These are phyloP conservation scores for Conistra vaccinii DNA, from an alignment of 2,888 invertebrate species.

Conservation along the genomic window DNA sequence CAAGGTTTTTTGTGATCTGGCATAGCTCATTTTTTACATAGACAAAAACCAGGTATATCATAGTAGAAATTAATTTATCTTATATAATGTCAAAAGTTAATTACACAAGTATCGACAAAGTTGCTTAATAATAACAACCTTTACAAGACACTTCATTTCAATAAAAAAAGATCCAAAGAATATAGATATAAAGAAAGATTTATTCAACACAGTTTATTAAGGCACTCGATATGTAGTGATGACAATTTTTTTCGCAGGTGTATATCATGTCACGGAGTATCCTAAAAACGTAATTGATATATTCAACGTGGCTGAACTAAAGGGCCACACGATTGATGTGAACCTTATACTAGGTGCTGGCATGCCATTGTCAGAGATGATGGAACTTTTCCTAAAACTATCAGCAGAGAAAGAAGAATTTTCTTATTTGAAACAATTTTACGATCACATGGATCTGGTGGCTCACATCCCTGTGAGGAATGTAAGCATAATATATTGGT, in stretches of 20 bases:
- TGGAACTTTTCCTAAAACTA: slow-evolving; percentile 82
- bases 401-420: slow-evolving; percentile 85
- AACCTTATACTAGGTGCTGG: slow-evolving; percentile 84
- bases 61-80: not conserved
- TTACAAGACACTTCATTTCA: not conserved
- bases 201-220: no score
- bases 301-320: slow-evolving; percentile 79
- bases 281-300: slow-evolving; percentile 82
- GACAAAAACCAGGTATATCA: not conserved
- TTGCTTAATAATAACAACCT: not conserved
- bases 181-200: not conserved
- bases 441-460: slow-evolving; percentile 92
- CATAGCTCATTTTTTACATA: not conserved
- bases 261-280: slow-evolving; percentile 80
- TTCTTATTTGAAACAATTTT: slow-evolving; percentile 91
- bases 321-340: slow-evolving; percentile 76
- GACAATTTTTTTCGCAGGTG: slow-evolving; percentile 75
- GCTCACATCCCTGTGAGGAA: slow-evolving; percentile 94
- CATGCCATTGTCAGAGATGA: slow-evolving; percentile 81
- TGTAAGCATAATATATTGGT: slow-evolving; percentile 83
- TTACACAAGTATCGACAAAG: not conserved
- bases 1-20: not conserved
- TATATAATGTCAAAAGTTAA: not conserved
- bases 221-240: no score
- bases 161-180: not conserved